Conservation (phyloP, 2,888 invertebrate genomes). For the Scaeva pyrastri region DNA sequence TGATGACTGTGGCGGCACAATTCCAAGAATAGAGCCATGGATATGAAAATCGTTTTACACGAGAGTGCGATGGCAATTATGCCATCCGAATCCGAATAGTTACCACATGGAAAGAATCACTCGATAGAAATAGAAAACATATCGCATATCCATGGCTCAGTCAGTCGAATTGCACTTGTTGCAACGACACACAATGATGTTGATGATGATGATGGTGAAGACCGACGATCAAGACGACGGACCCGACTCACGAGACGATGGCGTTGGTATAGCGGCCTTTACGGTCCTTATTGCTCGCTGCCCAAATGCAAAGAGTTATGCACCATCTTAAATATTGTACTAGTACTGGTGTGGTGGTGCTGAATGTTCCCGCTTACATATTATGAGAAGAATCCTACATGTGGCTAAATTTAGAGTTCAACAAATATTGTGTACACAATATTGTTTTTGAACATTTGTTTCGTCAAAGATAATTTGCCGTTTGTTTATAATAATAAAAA, state of each 20-base stretch:
- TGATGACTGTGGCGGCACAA: conserved; percentile 13
- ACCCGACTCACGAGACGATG: neutral
- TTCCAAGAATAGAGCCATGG: conserved; percentile 73
- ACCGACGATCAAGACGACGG: neutral
- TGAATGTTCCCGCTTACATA: conserved; percentile 18
- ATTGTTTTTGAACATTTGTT: conserved; percentile 69
- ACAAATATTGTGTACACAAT: conserved; percentile 69
- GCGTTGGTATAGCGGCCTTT: conserved; percentile 24
- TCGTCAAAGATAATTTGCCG: conserved; percentile 75
- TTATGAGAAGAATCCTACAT: conserved; percentile 60
- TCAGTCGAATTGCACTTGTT: conserved; percentile 76
- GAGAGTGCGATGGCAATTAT: conserved; percentile 69
- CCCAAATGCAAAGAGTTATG: conserved; percentile 38
- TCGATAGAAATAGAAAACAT: conserved; percentile 76
- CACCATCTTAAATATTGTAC: neutral
- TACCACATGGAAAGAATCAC: conserved; percentile 75
- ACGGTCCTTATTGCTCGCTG: conserved; percentile 29
- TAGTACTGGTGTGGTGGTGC: conserved; percentile 9
- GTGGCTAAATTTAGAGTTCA: conserved; percentile 69
- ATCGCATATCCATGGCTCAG: conserved; percentile 72
- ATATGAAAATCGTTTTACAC: conserved; percentile 70
- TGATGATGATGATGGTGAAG: conserved; percentile 25
- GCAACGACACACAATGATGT: conserved; percentile 47
- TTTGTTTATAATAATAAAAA: conserved; percentile 65
- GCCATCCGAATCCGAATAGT: conserved; percentile 73